Conservation (phyloP, 2,888 invertebrate species). For the Cerastoderma edule region DNA sequence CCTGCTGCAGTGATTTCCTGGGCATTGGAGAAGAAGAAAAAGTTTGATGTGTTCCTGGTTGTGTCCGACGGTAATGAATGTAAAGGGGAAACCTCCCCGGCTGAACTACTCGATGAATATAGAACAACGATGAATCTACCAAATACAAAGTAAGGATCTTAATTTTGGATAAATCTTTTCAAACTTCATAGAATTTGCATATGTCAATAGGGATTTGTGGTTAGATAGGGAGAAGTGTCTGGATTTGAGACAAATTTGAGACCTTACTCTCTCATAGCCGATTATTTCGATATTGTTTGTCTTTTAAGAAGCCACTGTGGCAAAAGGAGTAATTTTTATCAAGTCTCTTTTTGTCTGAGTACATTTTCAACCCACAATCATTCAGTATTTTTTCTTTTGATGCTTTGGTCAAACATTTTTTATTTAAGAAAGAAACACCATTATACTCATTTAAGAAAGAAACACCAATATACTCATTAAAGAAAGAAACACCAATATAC, state of each 20-base stretch:
- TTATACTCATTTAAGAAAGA: too few relatives aligned
- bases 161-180: background rate
- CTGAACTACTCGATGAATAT: constrained; percentile 86
- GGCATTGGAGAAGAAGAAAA: constrained; percentile 87
- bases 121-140: constrained; percentile 84
- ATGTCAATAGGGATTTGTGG: too few relatives aligned
- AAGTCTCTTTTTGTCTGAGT: too few relatives aligned
- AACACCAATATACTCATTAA: too few relatives aligned
- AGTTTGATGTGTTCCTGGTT: constrained; percentile 90
- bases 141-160: constrained; percentile 68
- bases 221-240: background rate
- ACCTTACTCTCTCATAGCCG: too few relatives aligned
- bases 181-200: background rate
- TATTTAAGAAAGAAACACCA: too few relatives aligned
- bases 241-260: too few relatives aligned
- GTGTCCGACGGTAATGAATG: constrained; percentile 86
- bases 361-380: too few relatives aligned
- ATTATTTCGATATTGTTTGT: too few relatives aligned
- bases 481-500: too few relatives aligned
- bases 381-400: too few relatives aligned
- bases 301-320: constrained; percentile 6
- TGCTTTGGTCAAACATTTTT: too few relatives aligned
- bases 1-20: constrained; percentile 85
- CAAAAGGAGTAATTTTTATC: constrained; percentile 5
- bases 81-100: constrained; percentile 84